phyloP scores from a whole-genome alignment of 2,113 vertebrate genomes.

The Cyrtonyx montezumae region DNA sequence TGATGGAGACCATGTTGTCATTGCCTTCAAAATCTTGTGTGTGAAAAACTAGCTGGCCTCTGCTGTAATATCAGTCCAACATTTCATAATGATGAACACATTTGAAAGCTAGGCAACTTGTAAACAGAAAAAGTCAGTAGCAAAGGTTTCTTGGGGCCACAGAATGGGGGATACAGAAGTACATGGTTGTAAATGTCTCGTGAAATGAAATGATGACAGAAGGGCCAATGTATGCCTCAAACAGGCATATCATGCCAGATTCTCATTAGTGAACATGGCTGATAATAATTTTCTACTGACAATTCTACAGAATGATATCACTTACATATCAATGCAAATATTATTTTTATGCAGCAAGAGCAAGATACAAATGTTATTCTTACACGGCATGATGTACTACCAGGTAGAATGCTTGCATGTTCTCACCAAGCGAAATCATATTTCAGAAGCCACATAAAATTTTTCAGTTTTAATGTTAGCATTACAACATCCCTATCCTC shows the following conservation, averaged over 20 bases:
- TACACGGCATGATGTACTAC: neutral
- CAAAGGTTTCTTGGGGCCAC: neutral
- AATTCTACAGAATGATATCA: neutral
- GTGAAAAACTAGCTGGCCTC: neutral
- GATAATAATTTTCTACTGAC: neutral
- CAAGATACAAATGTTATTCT: neutral
- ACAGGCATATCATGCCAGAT: neutral
- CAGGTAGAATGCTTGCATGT: neutral
- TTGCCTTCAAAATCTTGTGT: neutral
- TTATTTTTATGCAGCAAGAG: neutral
- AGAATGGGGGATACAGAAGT: neutral
- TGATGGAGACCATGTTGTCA: neutral
- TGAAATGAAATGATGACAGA: neutral
- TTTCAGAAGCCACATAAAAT: neutral
- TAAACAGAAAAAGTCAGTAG: neutral
- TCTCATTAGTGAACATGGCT: neutral
- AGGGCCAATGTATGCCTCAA: neutral
- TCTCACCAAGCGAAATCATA: neutral
- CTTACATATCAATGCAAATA: neutral
- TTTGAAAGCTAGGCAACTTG: neutral
- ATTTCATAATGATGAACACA: neutral
- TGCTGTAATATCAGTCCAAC: neutral
- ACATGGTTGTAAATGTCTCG: fast-evolving
- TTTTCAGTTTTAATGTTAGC: neutral
- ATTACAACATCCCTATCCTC: neutral